A percentile compares a stretch with the other conserved stretches of the same genome.
Evolutionary conservation across 2,888 invertebrate genomes (phyloP).

Genomic region (Tridacna crocea): DNA sequence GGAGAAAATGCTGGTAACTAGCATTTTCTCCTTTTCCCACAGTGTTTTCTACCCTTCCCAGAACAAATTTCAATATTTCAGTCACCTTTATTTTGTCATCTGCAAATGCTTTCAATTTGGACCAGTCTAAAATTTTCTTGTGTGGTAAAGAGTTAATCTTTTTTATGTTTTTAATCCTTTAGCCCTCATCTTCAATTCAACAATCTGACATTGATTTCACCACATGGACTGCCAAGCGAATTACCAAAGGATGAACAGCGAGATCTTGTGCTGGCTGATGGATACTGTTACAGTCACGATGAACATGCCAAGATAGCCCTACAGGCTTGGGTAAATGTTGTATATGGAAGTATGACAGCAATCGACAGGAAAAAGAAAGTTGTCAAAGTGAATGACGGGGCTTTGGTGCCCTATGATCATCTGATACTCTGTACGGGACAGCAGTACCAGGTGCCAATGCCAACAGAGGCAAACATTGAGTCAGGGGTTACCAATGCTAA

Average conservation of each 20-base stretch:
- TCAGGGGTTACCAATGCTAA: constrained; percentile 67
- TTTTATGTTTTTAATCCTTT: too few relatives aligned
- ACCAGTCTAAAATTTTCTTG: too few relatives aligned
- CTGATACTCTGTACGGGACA: constrained; percentile 82
- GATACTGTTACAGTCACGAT: constrained; percentile 79
- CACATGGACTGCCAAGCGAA: constrained; percentile 87
- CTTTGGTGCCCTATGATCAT: constrained; percentile 83
- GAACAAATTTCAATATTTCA: too few relatives aligned
- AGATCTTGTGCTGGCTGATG: constrained; percentile 75
- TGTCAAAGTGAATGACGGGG: constrained; percentile 79
- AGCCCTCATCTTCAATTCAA: constrained; percentile 88
- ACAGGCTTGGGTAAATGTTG: constrained; percentile 88
- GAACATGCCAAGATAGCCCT: constrained; percentile 86
- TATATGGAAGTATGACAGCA: constrained; percentile 84
- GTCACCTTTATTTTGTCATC: too few relatives aligned
- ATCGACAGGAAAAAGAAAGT: constrained; percentile 82
- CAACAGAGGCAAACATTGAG: constrained; percentile 76
- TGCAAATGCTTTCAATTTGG: too few relatives aligned
- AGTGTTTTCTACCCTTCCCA: background rate
- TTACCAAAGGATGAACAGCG: constrained; percentile 76
- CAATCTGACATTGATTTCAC: constrained; percentile 89
- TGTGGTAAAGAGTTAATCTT: too few relatives aligned
- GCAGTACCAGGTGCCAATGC: constrained; percentile 82
- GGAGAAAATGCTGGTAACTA: background rate
- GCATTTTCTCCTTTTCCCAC: background rate